Conservation (phyloP, 2,888 invertebrate genomes). For the Yponomeuta cagnagella region DNA sequence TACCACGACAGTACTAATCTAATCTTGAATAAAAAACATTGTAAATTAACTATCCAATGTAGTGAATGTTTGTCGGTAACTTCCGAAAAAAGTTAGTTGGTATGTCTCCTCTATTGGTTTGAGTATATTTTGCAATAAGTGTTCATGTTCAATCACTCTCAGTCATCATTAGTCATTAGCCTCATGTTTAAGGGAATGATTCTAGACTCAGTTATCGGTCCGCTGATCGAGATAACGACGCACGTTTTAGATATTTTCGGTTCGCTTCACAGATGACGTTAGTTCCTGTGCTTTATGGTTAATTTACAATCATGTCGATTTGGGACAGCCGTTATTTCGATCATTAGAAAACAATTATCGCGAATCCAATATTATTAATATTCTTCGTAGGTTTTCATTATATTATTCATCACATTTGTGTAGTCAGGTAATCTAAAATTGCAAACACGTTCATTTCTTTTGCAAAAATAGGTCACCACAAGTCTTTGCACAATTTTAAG, state of each 20-base stretch:
- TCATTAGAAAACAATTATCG: constrained; percentile 1
- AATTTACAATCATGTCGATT: background rate
- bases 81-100: too few relatives aligned
- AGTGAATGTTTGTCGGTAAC: too few relatives aligned
- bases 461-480: background rate
- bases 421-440: too few relatives aligned
- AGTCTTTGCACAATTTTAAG: background rate
- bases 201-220: background rate
- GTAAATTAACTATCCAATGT: too few relatives aligned
- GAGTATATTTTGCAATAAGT: background rate
- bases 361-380: background rate
- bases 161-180: too few relatives aligned
- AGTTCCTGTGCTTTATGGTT: background rate
- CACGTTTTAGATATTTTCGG: background rate
- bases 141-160: background rate
- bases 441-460: background rate
- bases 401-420: background rate
- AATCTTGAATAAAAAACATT: too few relatives aligned
- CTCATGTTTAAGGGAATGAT: background rate
- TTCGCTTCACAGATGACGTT: background rate
- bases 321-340: background rate
- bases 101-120: too few relatives aligned
- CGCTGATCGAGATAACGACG: background rate
- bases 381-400: background rate
- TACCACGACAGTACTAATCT: too few relatives aligned